Evolutionary conservation across 2,797 vertebrate genomes (phyloP).

Genomic region (Micromesistius poutassou): DNA sequence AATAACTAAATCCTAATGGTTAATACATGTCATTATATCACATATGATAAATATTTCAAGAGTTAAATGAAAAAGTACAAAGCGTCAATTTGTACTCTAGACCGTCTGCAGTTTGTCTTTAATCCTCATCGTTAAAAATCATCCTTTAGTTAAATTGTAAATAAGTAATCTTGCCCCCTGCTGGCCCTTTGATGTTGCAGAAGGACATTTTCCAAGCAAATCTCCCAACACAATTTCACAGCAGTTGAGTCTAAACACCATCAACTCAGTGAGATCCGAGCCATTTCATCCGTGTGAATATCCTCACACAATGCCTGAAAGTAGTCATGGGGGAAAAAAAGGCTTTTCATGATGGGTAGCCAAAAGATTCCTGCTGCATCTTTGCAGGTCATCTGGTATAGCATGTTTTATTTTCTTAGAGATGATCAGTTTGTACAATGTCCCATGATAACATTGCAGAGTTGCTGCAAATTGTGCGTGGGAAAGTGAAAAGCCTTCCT

Average conservation of each 20-base stretch:
- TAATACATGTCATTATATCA: not conserved
- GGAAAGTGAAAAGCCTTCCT: not conserved
- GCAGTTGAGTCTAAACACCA: conserved; percentile 11
- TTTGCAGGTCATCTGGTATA: too few relatives aligned
- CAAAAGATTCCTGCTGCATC: too few relatives aligned
- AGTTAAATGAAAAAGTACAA: not conserved
- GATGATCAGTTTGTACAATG: conserved; percentile 2
- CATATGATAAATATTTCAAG: not conserved
- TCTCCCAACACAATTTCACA: conserved; percentile 7
- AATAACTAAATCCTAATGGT: not conserved
- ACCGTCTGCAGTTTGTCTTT: not conserved
- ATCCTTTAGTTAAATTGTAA: not conserved
- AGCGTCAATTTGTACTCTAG: not conserved
- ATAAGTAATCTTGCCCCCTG: not conserved
- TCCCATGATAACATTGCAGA: not conserved
- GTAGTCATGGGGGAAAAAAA: too few relatives aligned
- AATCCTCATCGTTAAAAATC: not conserved
- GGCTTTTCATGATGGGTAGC: too few relatives aligned
- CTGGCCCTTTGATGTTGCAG: not conserved
- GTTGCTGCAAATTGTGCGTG: not conserved
- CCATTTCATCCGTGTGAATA: not conserved
- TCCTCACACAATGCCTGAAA: not conserved
- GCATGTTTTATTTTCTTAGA: not conserved
- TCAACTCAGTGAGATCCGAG: not conserved
- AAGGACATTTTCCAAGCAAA: not conserved